Percentiles rank a stretch among this genome's conserved stretches.
phyloP scores from a whole-genome alignment of 2,888 invertebrate genomes.

The Pammene fasciana region DNA sequence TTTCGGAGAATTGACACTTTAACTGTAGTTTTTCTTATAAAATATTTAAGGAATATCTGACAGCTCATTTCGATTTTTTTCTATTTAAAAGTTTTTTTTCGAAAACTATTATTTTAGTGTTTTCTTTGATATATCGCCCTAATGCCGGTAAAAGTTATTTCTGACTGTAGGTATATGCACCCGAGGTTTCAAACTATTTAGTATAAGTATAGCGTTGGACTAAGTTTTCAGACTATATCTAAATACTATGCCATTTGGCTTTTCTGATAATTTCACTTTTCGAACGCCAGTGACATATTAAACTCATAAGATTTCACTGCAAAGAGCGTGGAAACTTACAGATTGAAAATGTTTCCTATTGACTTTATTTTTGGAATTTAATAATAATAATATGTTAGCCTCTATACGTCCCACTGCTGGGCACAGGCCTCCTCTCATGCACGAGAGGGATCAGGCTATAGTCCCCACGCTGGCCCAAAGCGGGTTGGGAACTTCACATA shows the following conservation, averaged over 20 bases:
- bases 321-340: too few species aligned
- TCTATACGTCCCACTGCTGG: too few species aligned
- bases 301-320: not conserved
- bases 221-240: not conserved
- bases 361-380: too few species aligned
- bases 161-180: not conserved
- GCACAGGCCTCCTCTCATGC: too few species aligned
- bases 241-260: not conserved
- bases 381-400: too few species aligned
- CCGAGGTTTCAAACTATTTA: constrained; percentile 9
- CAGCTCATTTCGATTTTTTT: not conserved
- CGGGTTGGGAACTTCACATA: too few species aligned
- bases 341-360: too few species aligned
- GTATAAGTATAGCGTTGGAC: constrained; percentile 20
- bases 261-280: constrained; percentile 4
- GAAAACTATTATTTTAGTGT: not conserved
- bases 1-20: constrained; percentile 12
- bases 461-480: too few species aligned
- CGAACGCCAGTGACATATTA: not conserved
- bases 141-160: not conserved
- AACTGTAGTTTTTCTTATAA: constrained; percentile 2
- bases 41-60: constrained; percentile 13
- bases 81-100: constrained; percentile 16
- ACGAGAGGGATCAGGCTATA: too few species aligned
- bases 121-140: too few species aligned